Conservation (phyloP, 2,888 invertebrate genomes). For the Cantharis rustica region DNA sequence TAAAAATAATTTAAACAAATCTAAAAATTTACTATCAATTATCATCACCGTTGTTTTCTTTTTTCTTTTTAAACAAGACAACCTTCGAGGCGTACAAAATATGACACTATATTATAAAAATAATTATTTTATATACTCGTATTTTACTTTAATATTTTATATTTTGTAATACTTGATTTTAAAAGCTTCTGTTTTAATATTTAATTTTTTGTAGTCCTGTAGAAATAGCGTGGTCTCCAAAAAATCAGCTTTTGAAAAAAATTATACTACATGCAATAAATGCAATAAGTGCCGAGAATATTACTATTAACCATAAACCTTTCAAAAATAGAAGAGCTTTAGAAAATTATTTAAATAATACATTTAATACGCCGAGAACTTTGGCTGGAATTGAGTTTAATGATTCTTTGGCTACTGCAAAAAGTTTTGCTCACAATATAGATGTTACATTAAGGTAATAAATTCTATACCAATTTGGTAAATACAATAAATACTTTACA, state of each 20-base stretch:
- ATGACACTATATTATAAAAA: too few relatives aligned
- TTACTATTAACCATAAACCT: neutral
- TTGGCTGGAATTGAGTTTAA: neutral
- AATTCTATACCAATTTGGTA: neutral
- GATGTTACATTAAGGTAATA: neutral
- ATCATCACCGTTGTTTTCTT: too few relatives aligned
- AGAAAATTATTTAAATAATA: neutral
- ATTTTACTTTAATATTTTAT: too few relatives aligned
- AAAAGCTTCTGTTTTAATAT: neutral
- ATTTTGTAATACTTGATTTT: too few relatives aligned
- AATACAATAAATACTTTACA: neutral
- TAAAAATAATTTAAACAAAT: too few relatives aligned
- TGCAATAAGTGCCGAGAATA: neutral
- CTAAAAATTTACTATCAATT: too few relatives aligned
- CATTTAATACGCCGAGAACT: neutral
- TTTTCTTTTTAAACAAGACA: too few relatives aligned
- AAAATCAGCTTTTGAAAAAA: neutral
- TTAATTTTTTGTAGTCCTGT: neutral
- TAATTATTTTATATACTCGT: too few relatives aligned
- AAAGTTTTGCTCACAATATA: neutral
- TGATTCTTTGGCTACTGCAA: neutral
- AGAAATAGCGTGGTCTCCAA: neutral
- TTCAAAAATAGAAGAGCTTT: neutral
- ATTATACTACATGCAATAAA: neutral
- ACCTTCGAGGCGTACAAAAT: too few relatives aligned